A percentile compares a stretch with the other conserved stretches of the same genome.
phyloP scores from a whole-genome alignment of 2,797 vertebrate species.

The Hippopotamyrus pictus region DNA sequence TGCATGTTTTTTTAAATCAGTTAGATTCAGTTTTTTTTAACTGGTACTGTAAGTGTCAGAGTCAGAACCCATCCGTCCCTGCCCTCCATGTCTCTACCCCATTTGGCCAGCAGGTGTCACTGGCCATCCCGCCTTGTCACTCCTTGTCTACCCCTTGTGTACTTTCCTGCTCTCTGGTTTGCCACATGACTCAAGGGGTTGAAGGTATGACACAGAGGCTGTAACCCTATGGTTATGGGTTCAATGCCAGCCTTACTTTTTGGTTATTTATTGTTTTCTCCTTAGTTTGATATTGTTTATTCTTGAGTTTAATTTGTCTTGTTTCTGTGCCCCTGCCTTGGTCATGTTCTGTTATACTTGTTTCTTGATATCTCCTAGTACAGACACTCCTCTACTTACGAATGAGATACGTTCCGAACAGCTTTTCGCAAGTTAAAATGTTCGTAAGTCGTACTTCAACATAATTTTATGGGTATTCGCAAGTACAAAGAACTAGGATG shows the following conservation, averaged over 20 bases:
- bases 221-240: neutral
- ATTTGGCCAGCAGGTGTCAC: neutral
- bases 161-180: neutral
- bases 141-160: neutral
- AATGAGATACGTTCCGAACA: neutral
- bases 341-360: neutral
- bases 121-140: neutral
- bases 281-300: neutral
- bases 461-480: too few relatives aligned
- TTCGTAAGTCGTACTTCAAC: too few relatives aligned
- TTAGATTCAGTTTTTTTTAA: neutral
- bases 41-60: neutral
- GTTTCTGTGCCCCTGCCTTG: neutral
- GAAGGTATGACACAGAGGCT: neutral
- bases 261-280: neutral
- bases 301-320: neutral
- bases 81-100: neutral
- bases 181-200: neutral
- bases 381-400: neutral
- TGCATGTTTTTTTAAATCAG: neutral
- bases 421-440: too few relatives aligned
- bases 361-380: neutral
- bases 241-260: neutral
- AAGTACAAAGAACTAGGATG: neutral
- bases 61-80: neutral